Evolutionary conservation across 2,113 vertebrate species (phyloP), one percentile per base, ranked within the genome.

Genomic region (Riparia riparia): DNA sequence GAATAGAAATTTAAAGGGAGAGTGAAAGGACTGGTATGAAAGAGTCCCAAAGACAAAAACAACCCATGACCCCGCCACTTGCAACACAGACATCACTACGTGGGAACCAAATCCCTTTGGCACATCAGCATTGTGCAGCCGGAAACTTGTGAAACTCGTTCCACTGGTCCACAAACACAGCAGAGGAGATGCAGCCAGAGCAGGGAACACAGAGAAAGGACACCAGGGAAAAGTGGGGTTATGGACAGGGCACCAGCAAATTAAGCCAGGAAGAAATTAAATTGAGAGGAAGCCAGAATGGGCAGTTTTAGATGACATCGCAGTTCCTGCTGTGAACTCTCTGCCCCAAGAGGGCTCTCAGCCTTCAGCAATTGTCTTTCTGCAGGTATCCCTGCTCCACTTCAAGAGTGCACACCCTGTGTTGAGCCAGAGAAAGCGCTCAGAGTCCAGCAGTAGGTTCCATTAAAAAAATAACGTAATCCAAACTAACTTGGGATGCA

Each of bases 241-340:
- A 94, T 26, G 70, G 50, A 82, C 14, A 10, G 86, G 84, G 61
- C 89, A 93, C 14, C 22, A 57, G 63, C 61, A 77, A 85, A 95
- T 94, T 89, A 93, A 77, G 82, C 54, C 78, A 88, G 82, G 93
- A 85, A 91, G 87, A 96, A 96, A 90, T 88, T 94, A 87, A 94
- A 83, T 37, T 32, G 66, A 84, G 70, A 94, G 94, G 74, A 95
- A 96, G 49, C 61, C 73, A 50, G 68, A 93, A 84, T 32, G 29
- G 34, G 61, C 57, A 93, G 82, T 87, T 76, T 65, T 0, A 87
- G 79, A 82, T 74, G 49, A 79, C 58, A 69, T 50, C 0, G 1
- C 65, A 51, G 70, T 42, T 85, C 22, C 94, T 85, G 70, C 61
- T 87, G 50, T 1, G 6, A 91, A 24, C 13, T 82, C 34, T 44